These are phyloP conservation scores for Vanessa tameamea DNA, from an alignment of 1,140 invertebrate genomes.

Conservation along the genomic window DNA sequence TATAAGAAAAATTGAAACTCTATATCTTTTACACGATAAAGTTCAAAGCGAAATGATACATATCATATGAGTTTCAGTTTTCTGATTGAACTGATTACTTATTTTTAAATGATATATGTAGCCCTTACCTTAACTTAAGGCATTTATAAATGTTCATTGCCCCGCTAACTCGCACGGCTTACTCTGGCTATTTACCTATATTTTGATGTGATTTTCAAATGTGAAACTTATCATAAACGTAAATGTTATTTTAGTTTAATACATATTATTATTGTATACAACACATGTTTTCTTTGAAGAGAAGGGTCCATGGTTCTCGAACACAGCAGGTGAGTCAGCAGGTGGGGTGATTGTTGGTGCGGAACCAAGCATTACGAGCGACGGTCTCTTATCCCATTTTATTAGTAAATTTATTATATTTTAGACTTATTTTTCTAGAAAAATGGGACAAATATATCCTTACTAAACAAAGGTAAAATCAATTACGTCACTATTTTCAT, in stretches of 20 bases:
- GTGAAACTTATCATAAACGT: neutral
- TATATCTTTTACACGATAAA: neutral
- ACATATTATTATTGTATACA: neutral
- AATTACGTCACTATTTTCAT: neutral
- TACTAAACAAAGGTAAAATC: neutral
- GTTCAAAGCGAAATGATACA: too few relatives aligned
- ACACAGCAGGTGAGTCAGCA: conserved; percentile 72
- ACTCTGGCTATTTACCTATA: too few relatives aligned
- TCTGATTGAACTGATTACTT: too few relatives aligned
- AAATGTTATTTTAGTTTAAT: neutral
- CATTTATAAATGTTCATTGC: too few relatives aligned
- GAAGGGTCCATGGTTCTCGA: conserved; percentile 46
- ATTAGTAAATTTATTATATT: conserved; percentile 20
- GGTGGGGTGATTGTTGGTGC: conserved; percentile 70
- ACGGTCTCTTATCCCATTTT: conserved; percentile 40
- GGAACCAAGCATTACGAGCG: conserved; percentile 55
- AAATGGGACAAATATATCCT: neutral
- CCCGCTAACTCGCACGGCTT: too few relatives aligned
- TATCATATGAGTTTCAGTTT: too few relatives aligned
- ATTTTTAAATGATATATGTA: too few relatives aligned
- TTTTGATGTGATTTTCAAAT: too few relatives aligned
- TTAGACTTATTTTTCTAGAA: neutral
- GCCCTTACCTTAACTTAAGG: too few relatives aligned
- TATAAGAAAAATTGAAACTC: neutral
- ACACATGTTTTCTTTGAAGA: conserved; percentile 31